Percentiles rank a stretch among this genome's conserved stretches.
Evolutionary conservation across 1,140 invertebrate species (phyloP).

Genomic region (Polyergus mexicanus): DNA sequence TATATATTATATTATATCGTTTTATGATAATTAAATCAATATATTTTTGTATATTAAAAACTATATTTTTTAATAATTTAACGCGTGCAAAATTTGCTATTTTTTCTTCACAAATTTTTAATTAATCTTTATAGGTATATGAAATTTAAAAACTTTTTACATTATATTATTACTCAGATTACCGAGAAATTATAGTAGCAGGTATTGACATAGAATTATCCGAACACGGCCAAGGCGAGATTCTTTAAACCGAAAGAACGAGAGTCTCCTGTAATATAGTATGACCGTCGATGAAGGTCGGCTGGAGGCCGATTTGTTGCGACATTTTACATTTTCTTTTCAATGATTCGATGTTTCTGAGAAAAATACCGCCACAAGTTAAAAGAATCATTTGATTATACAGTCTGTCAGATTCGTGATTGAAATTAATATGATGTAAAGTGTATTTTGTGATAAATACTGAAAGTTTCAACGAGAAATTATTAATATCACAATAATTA

Average conservation of each 20-base stretch:
- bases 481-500: too few species aligned
- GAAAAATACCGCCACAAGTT: constrained; percentile 27
- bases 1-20: too few species aligned
- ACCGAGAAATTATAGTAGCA: constrained; percentile 14
- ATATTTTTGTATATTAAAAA: too few species aligned
- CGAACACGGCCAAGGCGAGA: constrained; percentile 57
- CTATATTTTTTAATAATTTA: too few species aligned
- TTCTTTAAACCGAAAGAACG: neutral
- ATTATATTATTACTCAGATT: neutral
- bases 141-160: neutral
- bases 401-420: neutral
- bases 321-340: constrained; percentile 9
- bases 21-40: too few species aligned
- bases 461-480: neutral
- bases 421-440: constrained; percentile 1
- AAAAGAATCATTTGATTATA: neutral
- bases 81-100: too few species aligned
- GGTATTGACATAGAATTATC: constrained; percentile 7
- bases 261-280: neutral
- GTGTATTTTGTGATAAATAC: neutral
- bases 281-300: constrained; percentile 10
- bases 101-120: too few species aligned
- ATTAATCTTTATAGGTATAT: too few species aligned
- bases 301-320: neutral
- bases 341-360: neutral